phyloP scores from a whole-genome alignment of 2,888 invertebrate species.

The Catocala fraxini region DNA sequence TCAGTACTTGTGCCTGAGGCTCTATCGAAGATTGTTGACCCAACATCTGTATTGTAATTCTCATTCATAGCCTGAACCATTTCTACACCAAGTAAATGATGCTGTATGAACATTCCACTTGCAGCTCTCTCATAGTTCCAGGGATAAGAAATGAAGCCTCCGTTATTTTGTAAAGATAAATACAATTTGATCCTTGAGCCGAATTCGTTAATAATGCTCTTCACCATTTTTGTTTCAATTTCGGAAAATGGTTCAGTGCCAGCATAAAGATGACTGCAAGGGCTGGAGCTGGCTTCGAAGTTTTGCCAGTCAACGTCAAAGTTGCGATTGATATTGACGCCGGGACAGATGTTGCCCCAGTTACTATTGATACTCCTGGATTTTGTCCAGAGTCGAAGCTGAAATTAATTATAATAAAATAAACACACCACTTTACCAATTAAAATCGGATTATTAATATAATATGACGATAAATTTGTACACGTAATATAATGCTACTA shows the following conservation, averaged over 20 bases:
- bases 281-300: slow-evolving; percentile 86
- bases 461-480: too few relatives aligned
- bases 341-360: slow-evolving; percentile 84
- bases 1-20: slow-evolving; percentile 76
- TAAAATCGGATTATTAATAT: too few relatives aligned
- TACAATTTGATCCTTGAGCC: slow-evolving; percentile 87
- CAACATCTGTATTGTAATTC: slow-evolving; percentile 63
- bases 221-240: slow-evolving; percentile 88
- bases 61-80: slow-evolving; percentile 63
- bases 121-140: slow-evolving; percentile 89
- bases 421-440: too few relatives aligned
- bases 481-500: too few relatives aligned
- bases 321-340: slow-evolving; percentile 93
- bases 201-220: slow-evolving; percentile 84
- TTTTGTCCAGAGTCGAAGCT: slow-evolving; percentile 91
- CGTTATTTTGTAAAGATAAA: slow-evolving; percentile 92
- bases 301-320: slow-evolving; percentile 91
- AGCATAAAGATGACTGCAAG: slow-evolving; percentile 89
- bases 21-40: slow-evolving; percentile 66
- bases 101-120: slow-evolving; percentile 71
- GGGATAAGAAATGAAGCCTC: slow-evolving; percentile 89
- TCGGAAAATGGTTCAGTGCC: slow-evolving; percentile 90
- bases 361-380: slow-evolving; percentile 83
- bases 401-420: slow-evolving; percentile 44
- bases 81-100: slow-evolving; percentile 67